phyloP scores from a whole-genome alignment of 2,888 invertebrate species.

The Sisyra nigra region DNA sequence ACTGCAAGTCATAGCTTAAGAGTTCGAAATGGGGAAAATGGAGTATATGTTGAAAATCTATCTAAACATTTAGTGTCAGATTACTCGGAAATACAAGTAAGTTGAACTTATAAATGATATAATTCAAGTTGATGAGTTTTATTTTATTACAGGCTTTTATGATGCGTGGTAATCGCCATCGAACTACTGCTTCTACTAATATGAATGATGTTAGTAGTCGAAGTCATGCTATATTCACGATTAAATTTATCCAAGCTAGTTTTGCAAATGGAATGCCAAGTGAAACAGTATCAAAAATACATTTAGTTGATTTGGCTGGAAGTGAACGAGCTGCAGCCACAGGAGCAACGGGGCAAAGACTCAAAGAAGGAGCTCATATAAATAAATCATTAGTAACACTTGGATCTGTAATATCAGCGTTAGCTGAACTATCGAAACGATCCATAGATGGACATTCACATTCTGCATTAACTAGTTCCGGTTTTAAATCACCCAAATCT shows the following conservation, averaged over 20 bases:
- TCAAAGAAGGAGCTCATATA: conserved; percentile 82
- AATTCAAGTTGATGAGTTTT: too few relatives aligned
- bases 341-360: conserved; percentile 76
- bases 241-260: conserved; percentile 77
- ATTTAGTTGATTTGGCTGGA: conserved; percentile 78
- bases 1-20: conserved; percentile 41
- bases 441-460: conserved; percentile 18
- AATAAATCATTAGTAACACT: conserved; percentile 80
- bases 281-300: conserved; percentile 80
- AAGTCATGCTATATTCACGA: conserved; percentile 83
- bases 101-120: too few relatives aligned
- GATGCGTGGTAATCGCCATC: conserved; percentile 62
- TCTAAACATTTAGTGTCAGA: conserved; percentile 75
- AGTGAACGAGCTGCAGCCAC: conserved; percentile 81
- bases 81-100: conserved; percentile 71
- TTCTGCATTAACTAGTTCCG: conserved; percentile 13
- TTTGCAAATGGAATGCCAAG: conserved; percentile 77
- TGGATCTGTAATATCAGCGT: conserved; percentile 73
- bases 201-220: conserved; percentile 88
- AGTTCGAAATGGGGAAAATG: conserved; percentile 57
- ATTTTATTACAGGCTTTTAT: conserved; percentile 52
- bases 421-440: conserved; percentile 49
- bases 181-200: conserved; percentile 77
- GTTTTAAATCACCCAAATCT: conserved; percentile 17
- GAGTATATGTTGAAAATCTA: conserved; percentile 73